Base-by-base conservation (phyloP, 2,888 invertebrate species). In the Iselma pallidipennis region DNA sequence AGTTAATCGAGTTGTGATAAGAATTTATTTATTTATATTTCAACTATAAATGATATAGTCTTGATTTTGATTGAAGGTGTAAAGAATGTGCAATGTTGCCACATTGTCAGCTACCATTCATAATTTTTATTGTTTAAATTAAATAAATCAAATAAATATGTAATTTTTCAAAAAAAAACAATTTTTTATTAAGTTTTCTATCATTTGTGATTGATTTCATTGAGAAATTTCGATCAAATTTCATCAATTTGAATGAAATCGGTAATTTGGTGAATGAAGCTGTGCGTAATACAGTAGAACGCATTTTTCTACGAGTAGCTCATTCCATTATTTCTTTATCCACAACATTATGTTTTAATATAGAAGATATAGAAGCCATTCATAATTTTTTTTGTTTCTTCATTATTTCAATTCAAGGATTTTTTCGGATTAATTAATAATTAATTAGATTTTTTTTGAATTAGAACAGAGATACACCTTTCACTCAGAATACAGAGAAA, bases 71-170 rank as follows among this genome's bases (percentile, higher is more conserved):
- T 48, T n/a, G 57, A 31, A 49, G 53, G 51, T 57, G 55, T 57
- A 42, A 75, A 75, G 78, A 78, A 78, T 78, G 73, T 77, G 69
- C 77, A 65, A 66, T 61, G 77, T 77, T 78, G 78, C 76, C 77
- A 73, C 54, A 64, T 71, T 45, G 65, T 33, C 57, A 33, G 63
- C 68, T 72, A 71, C 71, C 72, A 71, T 70, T 71, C 69, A 73
- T 69, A 72, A 73, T 72, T 72, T 70, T 72, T 63, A 59, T 56
- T 49, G 66, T 66, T 72, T 70, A 45, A 10, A 45, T 10, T 45
- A 6, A 45, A 45, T 21, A 21, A 21, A 45, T 65, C 64, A 19
- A 4, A 16, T n/a, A 49, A 55, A 31, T 21, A n/a, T 2, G 16
- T 12, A 7, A 7, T 14, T 33, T 31, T n/a, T 14, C 28, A 59